These are phyloP conservation scores for Caenorhabditis wallacei DNA, from an alignment of 2,888 invertebrate genomes.

Conservation along the genomic window DNA sequence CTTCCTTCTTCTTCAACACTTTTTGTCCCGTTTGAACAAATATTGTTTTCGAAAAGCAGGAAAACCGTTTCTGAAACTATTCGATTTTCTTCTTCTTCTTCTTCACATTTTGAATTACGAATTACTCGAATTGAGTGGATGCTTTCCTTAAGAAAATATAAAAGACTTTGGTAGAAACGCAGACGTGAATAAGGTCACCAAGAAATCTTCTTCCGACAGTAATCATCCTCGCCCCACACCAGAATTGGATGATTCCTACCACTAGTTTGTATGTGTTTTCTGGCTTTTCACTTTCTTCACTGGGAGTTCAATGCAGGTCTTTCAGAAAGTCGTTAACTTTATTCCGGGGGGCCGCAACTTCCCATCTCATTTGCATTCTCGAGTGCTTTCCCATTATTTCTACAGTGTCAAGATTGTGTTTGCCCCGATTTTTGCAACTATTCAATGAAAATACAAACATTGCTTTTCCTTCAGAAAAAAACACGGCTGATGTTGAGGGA, in stretches of 20 bases:
- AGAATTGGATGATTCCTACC: background rate
- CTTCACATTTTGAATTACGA: constrained; percentile 31
- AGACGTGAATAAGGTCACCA: constrained; percentile 16
- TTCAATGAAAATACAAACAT: background rate
- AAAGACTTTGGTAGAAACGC: background rate
- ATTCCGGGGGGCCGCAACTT: background rate
- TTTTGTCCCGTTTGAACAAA: background rate
- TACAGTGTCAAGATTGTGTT: background rate
- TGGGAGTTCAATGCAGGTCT: background rate
- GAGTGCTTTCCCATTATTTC: background rate
- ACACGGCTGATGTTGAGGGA: background rate
- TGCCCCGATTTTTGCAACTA: background rate
- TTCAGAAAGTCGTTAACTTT: background rate
- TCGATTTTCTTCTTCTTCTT: background rate
- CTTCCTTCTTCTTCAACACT: background rate
- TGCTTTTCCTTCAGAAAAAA: background rate
- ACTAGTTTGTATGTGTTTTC: background rate
- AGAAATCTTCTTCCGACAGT: constrained; percentile 13
- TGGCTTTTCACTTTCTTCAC: background rate
- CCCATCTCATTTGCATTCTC: constrained; percentile 4
- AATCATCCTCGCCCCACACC: constrained; percentile 11
- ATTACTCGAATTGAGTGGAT: constrained; percentile 10
- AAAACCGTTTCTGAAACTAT: background rate
- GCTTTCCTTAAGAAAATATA: constrained; percentile 10
- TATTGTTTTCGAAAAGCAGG: background rate